These are phyloP conservation scores for Diglossa brunneiventris DNA, from an alignment of 2,113 vertebrate species.

Conservation along the genomic window DNA sequence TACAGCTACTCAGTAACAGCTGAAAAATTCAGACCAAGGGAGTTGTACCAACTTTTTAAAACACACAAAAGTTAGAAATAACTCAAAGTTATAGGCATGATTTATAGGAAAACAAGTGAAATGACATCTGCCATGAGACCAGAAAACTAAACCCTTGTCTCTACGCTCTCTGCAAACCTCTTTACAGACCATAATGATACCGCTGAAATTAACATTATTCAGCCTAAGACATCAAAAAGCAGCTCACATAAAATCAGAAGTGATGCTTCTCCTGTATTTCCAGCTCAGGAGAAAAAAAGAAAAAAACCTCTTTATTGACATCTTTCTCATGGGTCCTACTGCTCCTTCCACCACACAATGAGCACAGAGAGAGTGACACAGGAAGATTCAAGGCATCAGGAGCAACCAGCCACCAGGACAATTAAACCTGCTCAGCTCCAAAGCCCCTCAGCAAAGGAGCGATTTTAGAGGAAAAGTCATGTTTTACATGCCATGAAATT, in stretches of 20 bases:
- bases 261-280: not conserved
- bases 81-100: not conserved
- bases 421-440: not conserved
- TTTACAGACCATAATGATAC: not conserved
- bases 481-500: not conserved
- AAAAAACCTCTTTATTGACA: not conserved
- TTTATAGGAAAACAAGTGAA: not conserved
- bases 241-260: not conserved
- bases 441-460: not conserved
- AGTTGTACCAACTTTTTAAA: not conserved
- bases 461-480: not conserved
- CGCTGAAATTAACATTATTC: not conserved
- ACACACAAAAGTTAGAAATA: not conserved
- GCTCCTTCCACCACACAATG: not conserved
- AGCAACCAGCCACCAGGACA: not conserved
- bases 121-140: not conserved
- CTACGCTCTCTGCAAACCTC: not conserved
- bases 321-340: not conserved
- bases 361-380: not conserved
- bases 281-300: not conserved
- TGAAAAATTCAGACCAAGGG: not conserved
- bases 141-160: not conserved
- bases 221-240: not conserved
- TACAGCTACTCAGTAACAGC: not conserved
- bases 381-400: not conserved